Percentiles rank a stretch among this genome's conserved stretches.
phyloP scores from a whole-genome alignment of 2,888 invertebrate genomes.

The Plusia festucae region DNA sequence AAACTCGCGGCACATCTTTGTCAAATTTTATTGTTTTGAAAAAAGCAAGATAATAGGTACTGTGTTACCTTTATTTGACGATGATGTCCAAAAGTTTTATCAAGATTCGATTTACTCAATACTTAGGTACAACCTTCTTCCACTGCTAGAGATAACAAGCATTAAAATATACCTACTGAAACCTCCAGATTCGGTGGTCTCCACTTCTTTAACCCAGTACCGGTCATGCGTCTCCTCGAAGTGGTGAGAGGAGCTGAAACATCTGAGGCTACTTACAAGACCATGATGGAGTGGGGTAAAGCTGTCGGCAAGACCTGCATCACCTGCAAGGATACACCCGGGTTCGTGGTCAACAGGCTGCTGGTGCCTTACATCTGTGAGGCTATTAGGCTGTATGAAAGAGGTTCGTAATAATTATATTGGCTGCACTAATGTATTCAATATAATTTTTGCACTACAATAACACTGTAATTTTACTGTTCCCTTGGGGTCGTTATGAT shows the following conservation, averaged over 20 bases:
- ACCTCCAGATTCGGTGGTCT: conserved; percentile 93
- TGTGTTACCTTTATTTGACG: no score
- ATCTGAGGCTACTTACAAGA: conserved; percentile 92
- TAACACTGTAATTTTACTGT: no score
- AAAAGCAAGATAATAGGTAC: no score
- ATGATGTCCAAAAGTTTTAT: no score
- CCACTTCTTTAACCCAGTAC: conserved; percentile 98
- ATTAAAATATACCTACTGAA: neutral
- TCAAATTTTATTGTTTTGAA: no score
- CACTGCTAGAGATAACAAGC: no score
- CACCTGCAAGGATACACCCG: conserved; percentile 97
- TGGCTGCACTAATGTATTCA: no score
- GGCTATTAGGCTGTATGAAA: conserved; percentile 94
- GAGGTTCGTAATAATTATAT: conserved; percentile 88
- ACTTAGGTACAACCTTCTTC: no score
- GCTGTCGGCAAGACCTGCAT: conserved; percentile 95
- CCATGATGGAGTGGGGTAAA: conserved; percentile 94
- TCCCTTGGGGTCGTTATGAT: no score
- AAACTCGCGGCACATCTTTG: no score
- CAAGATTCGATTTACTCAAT: no score
- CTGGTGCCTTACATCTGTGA: conserved; percentile 95
- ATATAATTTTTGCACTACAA: no score
- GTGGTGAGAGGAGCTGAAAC: conserved; percentile 93
- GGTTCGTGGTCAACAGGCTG: conserved; percentile 97
- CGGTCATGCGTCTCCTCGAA: conserved; percentile 96